These are phyloP conservation scores for Pristionchus fissidentatus DNA, from an alignment of 2,888 invertebrate species.

Conservation along the genomic window DNA sequence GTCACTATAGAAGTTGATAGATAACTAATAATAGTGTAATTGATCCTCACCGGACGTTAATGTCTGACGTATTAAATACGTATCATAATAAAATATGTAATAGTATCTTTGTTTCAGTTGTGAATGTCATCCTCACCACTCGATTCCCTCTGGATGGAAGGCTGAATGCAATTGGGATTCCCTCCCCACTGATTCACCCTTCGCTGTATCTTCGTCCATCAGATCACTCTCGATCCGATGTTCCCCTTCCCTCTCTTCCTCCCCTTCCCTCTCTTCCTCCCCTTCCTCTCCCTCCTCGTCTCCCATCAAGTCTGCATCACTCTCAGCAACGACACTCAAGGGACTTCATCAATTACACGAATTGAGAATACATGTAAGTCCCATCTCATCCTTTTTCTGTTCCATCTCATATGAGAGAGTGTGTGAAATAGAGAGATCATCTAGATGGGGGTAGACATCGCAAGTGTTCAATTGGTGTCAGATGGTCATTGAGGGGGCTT, in stretches of 20 bases:
- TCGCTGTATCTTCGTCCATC: conserved; percentile 15
- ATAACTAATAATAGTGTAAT: too few species aligned
- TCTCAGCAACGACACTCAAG: background rate
- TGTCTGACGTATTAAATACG: too few species aligned
- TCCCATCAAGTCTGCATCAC: background rate
- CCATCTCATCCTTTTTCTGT: background rate
- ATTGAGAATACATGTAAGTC: background rate
- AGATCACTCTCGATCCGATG: conserved; percentile 1
- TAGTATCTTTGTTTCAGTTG: background rate
- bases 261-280: background rate
- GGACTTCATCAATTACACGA: background rate
- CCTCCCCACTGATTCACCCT: background rate
- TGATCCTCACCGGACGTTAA: too few species aligned
- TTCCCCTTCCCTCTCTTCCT: background rate
- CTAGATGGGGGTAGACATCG: background rate
- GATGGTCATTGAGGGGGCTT: conserved; percentile 3
- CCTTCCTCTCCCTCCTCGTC: background rate
- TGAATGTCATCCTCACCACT: conserved; percentile 29
- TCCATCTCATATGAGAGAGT: background rate
- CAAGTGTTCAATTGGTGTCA: too few species aligned
- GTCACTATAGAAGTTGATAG: too few species aligned
- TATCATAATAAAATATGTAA: too few species aligned
- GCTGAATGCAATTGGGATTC: background rate
- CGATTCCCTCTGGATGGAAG: conserved; percentile 1
- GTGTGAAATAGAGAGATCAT: background rate